Conservation (phyloP, 2,113 vertebrate genomes). For the Hippopotamus amphibius region DNA sequence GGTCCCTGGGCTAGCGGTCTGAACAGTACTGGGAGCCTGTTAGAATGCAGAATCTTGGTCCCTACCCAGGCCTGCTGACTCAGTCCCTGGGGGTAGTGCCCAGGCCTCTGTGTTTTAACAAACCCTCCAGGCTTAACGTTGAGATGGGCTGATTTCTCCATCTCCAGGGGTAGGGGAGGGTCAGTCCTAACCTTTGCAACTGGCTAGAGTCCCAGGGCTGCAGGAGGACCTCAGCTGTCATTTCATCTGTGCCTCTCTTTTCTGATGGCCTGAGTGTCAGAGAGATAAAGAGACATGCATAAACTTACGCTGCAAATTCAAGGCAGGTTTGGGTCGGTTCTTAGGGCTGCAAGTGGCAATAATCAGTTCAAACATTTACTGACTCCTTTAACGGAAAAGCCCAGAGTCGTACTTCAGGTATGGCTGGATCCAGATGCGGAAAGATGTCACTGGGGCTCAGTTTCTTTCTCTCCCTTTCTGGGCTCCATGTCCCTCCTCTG, state of each 20-base stretch:
- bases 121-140: background rate
- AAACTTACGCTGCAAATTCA: background rate
- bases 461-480: background rate
- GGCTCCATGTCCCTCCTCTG: background rate
- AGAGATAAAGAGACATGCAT: background rate
- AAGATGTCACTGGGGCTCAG: background rate
- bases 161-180: background rate
- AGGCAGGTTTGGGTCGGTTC: background rate
- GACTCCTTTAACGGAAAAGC: background rate
- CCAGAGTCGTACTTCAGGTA: background rate
- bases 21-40: background rate
- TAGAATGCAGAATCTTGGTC: background rate
- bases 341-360: background rate
- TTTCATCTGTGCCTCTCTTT: background rate
- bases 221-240: background rate
- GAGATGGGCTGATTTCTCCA: background rate
- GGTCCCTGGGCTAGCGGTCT: background rate
- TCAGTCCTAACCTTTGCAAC: background rate
- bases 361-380: slow-evolving; percentile 6
- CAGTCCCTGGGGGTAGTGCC: background rate
- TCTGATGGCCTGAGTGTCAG: background rate
- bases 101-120: background rate
- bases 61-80: background rate
- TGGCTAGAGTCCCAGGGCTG: background rate
- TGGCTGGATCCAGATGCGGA: background rate